These are phyloP conservation scores for Meleagris gallopavo DNA, from an alignment of 2,113 vertebrate genomes.

Conservation along the genomic window DNA sequence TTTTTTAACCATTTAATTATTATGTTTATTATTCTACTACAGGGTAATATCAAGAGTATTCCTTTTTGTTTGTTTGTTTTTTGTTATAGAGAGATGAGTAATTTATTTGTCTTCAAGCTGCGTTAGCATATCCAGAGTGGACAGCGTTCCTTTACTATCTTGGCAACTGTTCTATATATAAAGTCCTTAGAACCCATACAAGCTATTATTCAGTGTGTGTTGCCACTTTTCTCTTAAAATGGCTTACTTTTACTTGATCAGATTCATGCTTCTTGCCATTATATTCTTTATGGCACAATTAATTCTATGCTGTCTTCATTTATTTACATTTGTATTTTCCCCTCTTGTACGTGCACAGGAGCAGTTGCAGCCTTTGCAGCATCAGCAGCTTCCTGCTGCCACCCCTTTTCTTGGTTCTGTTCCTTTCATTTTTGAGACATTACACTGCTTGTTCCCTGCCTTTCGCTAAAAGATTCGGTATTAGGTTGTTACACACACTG, in stretches of 20 bases:
- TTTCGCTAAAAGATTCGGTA: background rate
- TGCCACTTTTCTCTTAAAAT: background rate
- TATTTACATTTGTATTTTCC: background rate
- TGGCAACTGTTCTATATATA: background rate
- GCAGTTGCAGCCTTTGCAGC: background rate
- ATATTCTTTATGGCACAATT: background rate
- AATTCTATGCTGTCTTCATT: background rate
- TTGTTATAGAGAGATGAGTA: background rate
- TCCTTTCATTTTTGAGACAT: accelerated
- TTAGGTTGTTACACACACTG: background rate
- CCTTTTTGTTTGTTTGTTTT: background rate
- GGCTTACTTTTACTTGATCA: background rate
- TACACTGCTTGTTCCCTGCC: accelerated
- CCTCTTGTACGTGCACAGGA: background rate
- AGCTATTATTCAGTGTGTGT: background rate
- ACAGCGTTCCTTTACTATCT: background rate
- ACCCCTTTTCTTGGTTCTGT: background rate
- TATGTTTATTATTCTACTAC: background rate
- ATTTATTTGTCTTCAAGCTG: background rate
- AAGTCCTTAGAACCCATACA: background rate
- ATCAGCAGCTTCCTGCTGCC: background rate
- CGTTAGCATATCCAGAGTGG: background rate
- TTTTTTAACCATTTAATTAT: background rate
- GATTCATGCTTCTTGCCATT: background rate
- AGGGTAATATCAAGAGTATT: background rate